These are phyloP conservation scores for Lethenteron camtschaticum DNA, from an alignment of 2,113 vertebrate genomes.

Conservation along the genomic window DNA sequence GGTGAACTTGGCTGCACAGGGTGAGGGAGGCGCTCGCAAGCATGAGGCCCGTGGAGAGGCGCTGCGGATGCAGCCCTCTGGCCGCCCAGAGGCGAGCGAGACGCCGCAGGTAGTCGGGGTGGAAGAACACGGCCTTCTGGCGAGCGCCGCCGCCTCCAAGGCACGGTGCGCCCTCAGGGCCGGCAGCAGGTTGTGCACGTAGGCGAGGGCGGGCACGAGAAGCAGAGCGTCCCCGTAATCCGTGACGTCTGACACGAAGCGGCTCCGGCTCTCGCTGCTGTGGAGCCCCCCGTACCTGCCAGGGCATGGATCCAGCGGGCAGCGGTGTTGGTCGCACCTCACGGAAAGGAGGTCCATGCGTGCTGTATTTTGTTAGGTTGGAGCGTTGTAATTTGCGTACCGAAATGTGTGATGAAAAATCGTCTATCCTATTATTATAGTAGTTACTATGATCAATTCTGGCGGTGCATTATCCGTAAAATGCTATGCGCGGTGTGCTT, in stretches of 20 bases:
- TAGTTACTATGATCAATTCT: no score
- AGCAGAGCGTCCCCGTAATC: slow-evolving; percentile 8
- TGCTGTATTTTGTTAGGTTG: no score
- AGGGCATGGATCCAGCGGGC: no score
- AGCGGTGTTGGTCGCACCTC: no score
- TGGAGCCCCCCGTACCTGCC: no score
- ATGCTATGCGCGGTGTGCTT: no score
- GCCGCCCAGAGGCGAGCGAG: slow-evolving; percentile 8
- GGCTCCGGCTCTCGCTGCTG: not conserved
- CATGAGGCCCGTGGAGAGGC: slow-evolving; percentile 12
- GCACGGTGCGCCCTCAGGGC: slow-evolving; percentile 6
- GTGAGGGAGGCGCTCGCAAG: slow-evolving; percentile 10
- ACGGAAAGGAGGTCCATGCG: no score
- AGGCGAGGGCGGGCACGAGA: slow-evolving; percentile 11
- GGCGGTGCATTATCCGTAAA: no score
- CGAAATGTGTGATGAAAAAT: no score
- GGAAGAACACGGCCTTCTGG: slow-evolving; percentile 11
- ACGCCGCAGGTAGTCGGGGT: slow-evolving; percentile 9
- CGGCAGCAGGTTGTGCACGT: not conserved
- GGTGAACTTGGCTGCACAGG: slow-evolving; percentile 11
- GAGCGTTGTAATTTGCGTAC: no score
- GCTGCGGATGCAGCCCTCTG: slow-evolving; percentile 4
- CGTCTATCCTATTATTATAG: no score
- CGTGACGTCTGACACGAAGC: slow-evolving; percentile 6
- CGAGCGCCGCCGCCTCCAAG: slow-evolving; percentile 7